Evolutionary conservation across 2,113 vertebrate genomes (phyloP), one percentile per base, ranked within the genome.

Genomic region (Apaloderma vittatum): DNA sequence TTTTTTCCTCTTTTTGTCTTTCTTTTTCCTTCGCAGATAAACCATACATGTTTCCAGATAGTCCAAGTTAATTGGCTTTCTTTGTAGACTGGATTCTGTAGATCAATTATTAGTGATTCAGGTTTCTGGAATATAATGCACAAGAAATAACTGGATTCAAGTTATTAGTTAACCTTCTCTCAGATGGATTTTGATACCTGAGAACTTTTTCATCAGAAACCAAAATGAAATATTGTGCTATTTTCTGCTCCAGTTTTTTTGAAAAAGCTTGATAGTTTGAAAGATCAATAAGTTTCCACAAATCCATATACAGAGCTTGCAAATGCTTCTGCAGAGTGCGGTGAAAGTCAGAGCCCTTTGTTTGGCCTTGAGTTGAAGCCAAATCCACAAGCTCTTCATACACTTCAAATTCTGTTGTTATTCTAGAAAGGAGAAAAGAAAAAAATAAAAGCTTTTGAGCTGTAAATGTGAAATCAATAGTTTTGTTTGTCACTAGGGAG

Each of bases 381-480:
- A 96, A 90, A 81, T 21, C 70, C 62, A 37, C 54, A 91, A 67
- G 36, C 32, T 94, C 89, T 89, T 94, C 63, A 65, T 96, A 95
- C 59, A 68, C 85, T 71, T 93, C 51, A 86, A 94, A 85, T 94
- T 95, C 87, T 71, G 49, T 74, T 88, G 80, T 94, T 96, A 81
- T 61, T 94, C 73, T 76, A 83, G 63, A 89, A 95, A 83, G 89
- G 46, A 52, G n/a, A 3, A 0, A 0, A 3, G n/a, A 19, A 58
- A 59, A 57, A 80, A 79, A 66, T 71, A 17, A 48, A 36, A 11
- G 3, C 83, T 84, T 93, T 94, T 92, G 73, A 97, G 93, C 95
- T 96, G 93, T 77, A 97, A 97, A 97, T 86, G 96, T 81, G 48
- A 95, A 96, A 97, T 97, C 97, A 95, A 97, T 97, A 97, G 55